Evolutionary conservation across 2,113 vertebrate species (phyloP).

Genomic region (Oceanodroma tethys): DNA sequence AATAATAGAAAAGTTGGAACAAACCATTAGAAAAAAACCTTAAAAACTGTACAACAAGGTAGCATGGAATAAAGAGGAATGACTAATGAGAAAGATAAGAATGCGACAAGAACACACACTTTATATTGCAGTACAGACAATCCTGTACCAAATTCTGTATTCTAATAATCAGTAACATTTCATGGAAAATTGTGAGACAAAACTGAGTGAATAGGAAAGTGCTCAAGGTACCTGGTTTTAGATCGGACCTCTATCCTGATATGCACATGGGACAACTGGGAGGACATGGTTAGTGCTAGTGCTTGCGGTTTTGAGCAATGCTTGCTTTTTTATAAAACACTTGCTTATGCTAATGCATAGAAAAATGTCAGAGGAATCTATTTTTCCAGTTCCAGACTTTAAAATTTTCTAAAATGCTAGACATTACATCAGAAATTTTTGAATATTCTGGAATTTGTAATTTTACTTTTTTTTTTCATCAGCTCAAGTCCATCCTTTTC

Average conservation of each 20-base stretch:
- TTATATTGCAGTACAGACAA: neutral
- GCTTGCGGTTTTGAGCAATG: neutral
- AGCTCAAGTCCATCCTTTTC: neutral
- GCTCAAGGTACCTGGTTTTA: neutral
- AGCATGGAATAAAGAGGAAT: neutral
- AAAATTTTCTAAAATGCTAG: neutral
- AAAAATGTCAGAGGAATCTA: neutral
- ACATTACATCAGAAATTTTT: neutral
- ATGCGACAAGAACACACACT: neutral
- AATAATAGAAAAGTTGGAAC: neutral
- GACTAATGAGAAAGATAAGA: neutral
- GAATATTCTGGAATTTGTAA: neutral
- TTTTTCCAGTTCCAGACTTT: neutral
- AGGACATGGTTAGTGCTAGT: neutral
- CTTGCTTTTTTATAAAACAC: neutral
- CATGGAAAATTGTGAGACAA: neutral
- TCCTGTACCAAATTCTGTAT: neutral
- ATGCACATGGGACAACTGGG: neutral
- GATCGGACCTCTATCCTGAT: neutral
- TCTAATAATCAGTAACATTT: neutral
- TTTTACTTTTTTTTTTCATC: neutral
- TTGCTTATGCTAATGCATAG: neutral
- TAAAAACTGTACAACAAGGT: neutral
- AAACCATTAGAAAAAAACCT: neutral
- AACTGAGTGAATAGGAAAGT: neutral